Base-by-base conservation (phyloP, 2,797 vertebrate genomes). In the Xenentodon cancila region DNA sequence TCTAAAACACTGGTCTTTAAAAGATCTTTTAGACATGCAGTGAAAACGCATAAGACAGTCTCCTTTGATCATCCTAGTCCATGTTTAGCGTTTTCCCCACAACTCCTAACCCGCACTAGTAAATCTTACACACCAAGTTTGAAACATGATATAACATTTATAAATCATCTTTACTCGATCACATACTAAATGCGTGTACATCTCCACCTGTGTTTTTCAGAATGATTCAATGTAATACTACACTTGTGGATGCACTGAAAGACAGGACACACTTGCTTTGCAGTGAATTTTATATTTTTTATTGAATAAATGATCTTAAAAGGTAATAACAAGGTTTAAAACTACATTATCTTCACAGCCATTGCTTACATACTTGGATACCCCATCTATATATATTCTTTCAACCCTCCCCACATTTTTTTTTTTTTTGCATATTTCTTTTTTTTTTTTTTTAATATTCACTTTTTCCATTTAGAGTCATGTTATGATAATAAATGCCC, bases 251-350 rank as follows among this genome's bases (percentile, higher is more conserved):
- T 60, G 13, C 13, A 15, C 7, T 62, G 45, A 62, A 84, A 82
- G n/a, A 91, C 77, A 90, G 78, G 73, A 65, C 7, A 92, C 61
- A 30, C 76, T 92, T 37, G 77, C 61, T 75, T 85, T 80, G 82
- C 60, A 81, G 55, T 81, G 79, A 75, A 80, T 91, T 95, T 96
- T 96, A 47, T 89, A 70, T 86, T 94, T 92, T 98, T 98, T 99
- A 98, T 98, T 98, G 97, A 96, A 97, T 99, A 98, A 97, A 97
- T 97, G 96, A 96, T 96, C 92, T 97, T 95, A 96, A 97, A 99
- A 97, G 93, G 94, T 97, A 97, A 95, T 97, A 96, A 98, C 96
- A 98, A 96, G 97, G 96, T 98, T 98, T 97, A 96, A 98, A 98
- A 98, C 97, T 97, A 98, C 96, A 96, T 95, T 95, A 95, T 97